These are phyloP conservation scores for Tinamus major DNA, from an alignment of 2,797 vertebrate species.

Conservation along the genomic window DNA sequence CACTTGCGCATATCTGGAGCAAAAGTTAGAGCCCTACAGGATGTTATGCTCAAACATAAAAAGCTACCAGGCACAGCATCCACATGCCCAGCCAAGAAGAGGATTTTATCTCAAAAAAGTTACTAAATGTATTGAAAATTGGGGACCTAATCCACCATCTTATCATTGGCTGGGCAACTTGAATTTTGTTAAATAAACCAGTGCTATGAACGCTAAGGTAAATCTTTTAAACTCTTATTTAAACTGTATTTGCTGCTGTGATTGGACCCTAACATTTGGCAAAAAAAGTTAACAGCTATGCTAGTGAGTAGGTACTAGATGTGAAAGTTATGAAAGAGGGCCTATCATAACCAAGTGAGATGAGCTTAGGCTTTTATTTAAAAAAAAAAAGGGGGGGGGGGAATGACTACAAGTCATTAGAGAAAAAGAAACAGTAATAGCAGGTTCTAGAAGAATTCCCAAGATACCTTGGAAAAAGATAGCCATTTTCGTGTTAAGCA, in stretches of 20 bases:
- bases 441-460: background rate
- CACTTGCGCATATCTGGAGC: background rate
- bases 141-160: background rate
- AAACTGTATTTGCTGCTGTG: background rate
- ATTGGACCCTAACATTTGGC: background rate
- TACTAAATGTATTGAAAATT: background rate
- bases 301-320: background rate
- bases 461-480: background rate
- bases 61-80: background rate
- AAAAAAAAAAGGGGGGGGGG: background rate
- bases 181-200: background rate
- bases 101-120: background rate
- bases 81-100: background rate
- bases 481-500: background rate
- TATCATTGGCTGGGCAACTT: background rate
- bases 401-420: background rate
- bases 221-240: background rate
- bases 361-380: background rate
- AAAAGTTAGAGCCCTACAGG: too few relatives aligned
- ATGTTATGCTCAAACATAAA: too few relatives aligned
- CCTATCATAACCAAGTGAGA: background rate
- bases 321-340: background rate
- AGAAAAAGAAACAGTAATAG: background rate
- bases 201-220: background rate
- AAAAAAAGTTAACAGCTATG: background rate